Evolutionary conservation across 2,797 vertebrate genomes (phyloP).

Genomic region (Emydoidea blandingii): DNA sequence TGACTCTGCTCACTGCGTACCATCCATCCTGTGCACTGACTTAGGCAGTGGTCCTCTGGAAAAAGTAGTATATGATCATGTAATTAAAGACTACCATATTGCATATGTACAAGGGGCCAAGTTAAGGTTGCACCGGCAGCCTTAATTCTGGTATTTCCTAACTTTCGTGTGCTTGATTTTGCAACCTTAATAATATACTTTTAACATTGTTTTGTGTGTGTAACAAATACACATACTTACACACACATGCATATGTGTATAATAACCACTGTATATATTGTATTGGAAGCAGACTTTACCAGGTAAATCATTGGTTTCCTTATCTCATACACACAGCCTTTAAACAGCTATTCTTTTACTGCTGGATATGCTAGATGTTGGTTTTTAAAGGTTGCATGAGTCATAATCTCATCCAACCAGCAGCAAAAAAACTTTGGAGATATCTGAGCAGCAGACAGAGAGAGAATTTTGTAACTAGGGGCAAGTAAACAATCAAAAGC

Average conservation of each 20-base stretch:
- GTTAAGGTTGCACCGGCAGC: background rate
- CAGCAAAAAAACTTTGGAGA: background rate
- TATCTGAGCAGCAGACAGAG: background rate
- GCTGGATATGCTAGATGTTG: background rate
- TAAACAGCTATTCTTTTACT: background rate
- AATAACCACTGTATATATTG: background rate
- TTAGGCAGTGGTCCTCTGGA: background rate
- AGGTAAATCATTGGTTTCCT: background rate
- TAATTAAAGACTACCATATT: background rate
- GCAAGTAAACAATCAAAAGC: background rate
- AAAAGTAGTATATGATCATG: background rate
- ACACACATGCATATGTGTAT: background rate
- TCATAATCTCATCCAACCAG: background rate
- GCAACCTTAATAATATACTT: background rate
- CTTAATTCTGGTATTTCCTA: background rate
- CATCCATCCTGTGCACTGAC: background rate
- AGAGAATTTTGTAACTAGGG: background rate
- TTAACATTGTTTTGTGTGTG: background rate
- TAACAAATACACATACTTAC: background rate
- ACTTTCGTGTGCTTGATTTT: background rate
- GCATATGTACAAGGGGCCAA: background rate
- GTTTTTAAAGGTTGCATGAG: background rate
- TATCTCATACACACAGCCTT: background rate
- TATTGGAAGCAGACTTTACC: background rate
- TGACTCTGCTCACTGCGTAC: too few species aligned